Evolutionary conservation across 2,113 vertebrate genomes (phyloP), one percentile per base, ranked within the genome.

Genomic region (Glaucidium brasilianum): DNA sequence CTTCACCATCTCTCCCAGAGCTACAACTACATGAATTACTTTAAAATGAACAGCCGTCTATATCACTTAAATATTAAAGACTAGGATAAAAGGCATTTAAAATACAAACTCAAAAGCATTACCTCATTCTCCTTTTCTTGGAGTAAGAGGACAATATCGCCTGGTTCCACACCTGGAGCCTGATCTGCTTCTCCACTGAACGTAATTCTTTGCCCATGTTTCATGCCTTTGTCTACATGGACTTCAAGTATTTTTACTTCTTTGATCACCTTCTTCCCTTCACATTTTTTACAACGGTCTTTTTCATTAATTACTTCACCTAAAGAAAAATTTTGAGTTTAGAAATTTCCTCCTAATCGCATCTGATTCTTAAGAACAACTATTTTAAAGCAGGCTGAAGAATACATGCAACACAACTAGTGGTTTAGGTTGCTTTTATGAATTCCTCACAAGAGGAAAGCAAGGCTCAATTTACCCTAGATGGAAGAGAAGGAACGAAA

Each of bases 161-260:
- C 99, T 39, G 99, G 99, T 95, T 99, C 99, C 35, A 99, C 98
- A 37, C 99, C 99, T 23, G 99, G 99, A 63, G 99, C 99, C 94
- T 99, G 99, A 98, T 99, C 99, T 55, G 99, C 99, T 97, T 99
- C 99, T 93, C 99, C 99, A 68, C 98, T 98, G 95, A 99, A 99
- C 15, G 99, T 99, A 97, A 99, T 99, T 97, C 99, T 99, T 87
- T 99, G 99, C 32, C 99, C 99, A 59, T 99, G 99, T 95, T 97
- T 99, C 99, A 99, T 99, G 95, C 99, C 99, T 98, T 99, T 99
- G 97, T 99, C 99, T 96, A 99, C 99, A 30, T 99, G 99, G 91
- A 99, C 99, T 98, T 99, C 99, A 96, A 99, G 98, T 92, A 99
- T 99, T 97, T 99, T 99, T 16, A 99, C 99, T 97, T 99, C 99